Evolutionary conservation across 2,113 vertebrate species (phyloP).

Genomic region (Laterallus jamaicensis): DNA sequence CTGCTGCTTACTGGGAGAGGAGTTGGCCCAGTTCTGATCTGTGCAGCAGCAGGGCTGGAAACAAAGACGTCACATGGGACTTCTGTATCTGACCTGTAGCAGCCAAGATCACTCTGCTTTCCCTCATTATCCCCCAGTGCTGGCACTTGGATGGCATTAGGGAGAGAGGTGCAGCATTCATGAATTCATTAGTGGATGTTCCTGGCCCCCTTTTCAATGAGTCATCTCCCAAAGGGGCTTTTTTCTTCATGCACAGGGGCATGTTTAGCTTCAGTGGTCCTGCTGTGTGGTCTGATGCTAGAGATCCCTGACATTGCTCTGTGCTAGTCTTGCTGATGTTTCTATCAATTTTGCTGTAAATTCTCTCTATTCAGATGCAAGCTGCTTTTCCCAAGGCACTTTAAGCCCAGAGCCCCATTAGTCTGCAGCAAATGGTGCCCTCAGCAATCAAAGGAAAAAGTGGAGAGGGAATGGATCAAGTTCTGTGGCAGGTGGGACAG

Average conservation of each 20-base stretch:
- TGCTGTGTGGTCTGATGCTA: background rate
- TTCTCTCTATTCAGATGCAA: background rate
- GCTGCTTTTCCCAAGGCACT: background rate
- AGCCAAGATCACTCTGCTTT: background rate
- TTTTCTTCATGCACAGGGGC: background rate
- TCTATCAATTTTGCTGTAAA: background rate
- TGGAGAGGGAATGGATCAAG: background rate
- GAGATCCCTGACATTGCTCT: background rate
- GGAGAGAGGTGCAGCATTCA: background rate
- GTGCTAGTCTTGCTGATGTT: background rate
- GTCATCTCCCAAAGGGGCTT: background rate
- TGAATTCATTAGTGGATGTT: background rate
- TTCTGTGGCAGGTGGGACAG: background rate
- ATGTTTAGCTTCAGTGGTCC: background rate
- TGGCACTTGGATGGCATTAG: background rate
- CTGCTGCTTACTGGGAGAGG: background rate
- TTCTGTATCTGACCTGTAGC: background rate
- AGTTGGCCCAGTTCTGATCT: background rate
- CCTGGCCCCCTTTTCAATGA: background rate
- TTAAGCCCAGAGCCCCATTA: background rate
- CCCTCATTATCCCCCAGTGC: background rate
- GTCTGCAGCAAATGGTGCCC: background rate
- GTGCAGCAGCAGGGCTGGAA: background rate
- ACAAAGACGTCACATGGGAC: background rate
- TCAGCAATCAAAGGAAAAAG: background rate